Conservation (phyloP, 1,140 invertebrate genomes). For the Homarus americanus region DNA sequence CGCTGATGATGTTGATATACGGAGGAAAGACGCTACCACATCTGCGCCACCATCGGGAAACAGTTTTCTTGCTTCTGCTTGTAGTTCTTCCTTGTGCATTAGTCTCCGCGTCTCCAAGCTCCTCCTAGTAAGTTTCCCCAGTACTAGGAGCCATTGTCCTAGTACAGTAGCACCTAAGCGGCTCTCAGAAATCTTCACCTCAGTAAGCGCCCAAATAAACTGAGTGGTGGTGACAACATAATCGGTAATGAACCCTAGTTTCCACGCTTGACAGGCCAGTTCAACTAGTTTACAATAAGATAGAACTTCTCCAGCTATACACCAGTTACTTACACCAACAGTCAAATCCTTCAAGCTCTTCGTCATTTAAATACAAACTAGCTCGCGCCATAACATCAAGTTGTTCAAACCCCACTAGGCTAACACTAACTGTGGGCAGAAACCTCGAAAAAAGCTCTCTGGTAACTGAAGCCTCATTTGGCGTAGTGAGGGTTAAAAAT, state of each 20-base stretch:
- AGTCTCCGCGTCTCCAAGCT: slow-evolving; percentile 28
- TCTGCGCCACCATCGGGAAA: background rate
- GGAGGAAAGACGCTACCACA: background rate
- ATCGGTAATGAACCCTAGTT: background rate
- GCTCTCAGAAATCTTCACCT: background rate
- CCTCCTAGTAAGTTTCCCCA: slow-evolving; percentile 6
- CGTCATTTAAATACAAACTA: background rate
- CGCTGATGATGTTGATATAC: background rate
- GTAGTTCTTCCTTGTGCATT: background rate
- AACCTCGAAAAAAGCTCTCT: background rate
- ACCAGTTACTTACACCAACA: slow-evolving; percentile 8
- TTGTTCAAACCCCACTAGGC: background rate
- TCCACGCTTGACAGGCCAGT: slow-evolving; percentile 25
- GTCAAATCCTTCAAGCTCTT: background rate
- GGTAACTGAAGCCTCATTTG: background rate
- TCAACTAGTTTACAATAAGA: background rate
- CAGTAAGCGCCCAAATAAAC: slow-evolving; percentile 10
- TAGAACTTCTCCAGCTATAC: background rate
- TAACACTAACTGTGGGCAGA: background rate
- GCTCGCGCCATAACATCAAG: background rate
- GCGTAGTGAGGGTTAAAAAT: slow-evolving; percentile 30
- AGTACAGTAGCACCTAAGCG: background rate
- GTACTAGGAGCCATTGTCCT: slow-evolving; percentile 2
- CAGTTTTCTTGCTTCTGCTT: background rate
- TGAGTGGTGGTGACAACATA: background rate